These are phyloP conservation scores for Callorhinus ursinus DNA, from an alignment of 2,113 vertebrate species.

Conservation along the genomic window DNA sequence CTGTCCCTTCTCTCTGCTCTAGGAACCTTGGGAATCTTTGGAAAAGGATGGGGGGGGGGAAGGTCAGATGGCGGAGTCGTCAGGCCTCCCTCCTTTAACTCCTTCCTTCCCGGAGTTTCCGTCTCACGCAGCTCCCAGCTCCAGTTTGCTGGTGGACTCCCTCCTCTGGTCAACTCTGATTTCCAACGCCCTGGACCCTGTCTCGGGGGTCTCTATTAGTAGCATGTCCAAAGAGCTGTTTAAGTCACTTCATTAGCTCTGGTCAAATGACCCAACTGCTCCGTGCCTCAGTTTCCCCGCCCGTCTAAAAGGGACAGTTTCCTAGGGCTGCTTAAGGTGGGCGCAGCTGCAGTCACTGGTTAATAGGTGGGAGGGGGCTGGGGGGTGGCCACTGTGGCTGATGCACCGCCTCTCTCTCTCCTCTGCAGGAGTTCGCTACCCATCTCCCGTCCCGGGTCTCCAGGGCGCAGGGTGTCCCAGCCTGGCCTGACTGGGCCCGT, in stretches of 20 bases:
- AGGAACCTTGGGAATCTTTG: conserved; percentile 55
- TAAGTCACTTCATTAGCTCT: background rate
- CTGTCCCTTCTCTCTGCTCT: background rate
- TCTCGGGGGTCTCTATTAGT: background rate
- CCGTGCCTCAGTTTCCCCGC: conserved; percentile 55
- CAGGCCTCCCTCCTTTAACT: background rate
- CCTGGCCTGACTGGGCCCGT: background rate
- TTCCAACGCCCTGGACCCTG: background rate
- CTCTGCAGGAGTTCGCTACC: background rate
- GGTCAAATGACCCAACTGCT: background rate
- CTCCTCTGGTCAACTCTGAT: background rate
- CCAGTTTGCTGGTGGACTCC: background rate
- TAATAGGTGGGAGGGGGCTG: background rate
- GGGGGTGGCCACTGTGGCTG: background rate
- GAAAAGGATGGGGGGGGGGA: background rate
- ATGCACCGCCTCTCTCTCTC: background rate
- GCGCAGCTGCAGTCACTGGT: background rate
- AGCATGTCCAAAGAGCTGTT: background rate
- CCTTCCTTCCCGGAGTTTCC: background rate
- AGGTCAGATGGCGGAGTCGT: background rate
- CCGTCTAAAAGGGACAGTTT: background rate
- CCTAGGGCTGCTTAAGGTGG: background rate
- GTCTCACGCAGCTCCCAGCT: background rate
- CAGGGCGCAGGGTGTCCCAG: background rate
- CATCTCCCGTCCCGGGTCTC: background rate